Evolutionary conservation across 1,140 invertebrate genomes (phyloP), one percentile per base, ranked within the genome.

Genomic region (Hycleus cichorii): DNA sequence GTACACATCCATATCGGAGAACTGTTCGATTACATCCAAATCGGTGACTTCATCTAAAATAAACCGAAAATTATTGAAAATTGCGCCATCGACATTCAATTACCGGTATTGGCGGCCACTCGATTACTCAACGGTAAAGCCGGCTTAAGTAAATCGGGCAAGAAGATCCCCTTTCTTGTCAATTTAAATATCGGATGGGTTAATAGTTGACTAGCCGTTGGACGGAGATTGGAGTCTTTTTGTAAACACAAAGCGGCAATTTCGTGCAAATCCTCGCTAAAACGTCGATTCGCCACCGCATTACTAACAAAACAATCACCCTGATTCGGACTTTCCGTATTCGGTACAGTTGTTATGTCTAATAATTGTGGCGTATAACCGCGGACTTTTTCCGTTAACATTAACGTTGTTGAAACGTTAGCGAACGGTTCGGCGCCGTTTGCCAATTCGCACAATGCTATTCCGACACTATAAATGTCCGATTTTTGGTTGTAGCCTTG

Each of bases 381-480:
- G 52, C 87, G 80, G 7, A 95, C 80, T 76, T 95, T 96, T 75
- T 94, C 91, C 3, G 90, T 86, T 47, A 93, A 78, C 90, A 95
- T 93, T 63, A 93, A 80, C 0, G 91, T 94, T 32, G 85, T 84
- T 24, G 86, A 80, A 66, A 91, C 84, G 64, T 90, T 87, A 24
- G 82, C 80, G 77, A 91, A 96, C 1, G 93, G 93, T 66, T 90
- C 87, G 46, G 86, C 80, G 0, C 93, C 92, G 78, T 95, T 96
- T 25, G 86, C 91, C 60, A 96, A 72, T 77, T 95, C 93, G 77
- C 91, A 95, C 40, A 87, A 83, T 10, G 89, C 81, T 57, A 95
- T 88, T 39, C 93, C 93, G 47, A 95, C 62, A 63, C 91, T 95
- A 68, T 96, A 95, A 27, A 94, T 86, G 75, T 96, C 93, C 3